Percentiles rank a stretch among this genome's conserved stretches.
phyloP scores from a whole-genome alignment of 2,888 invertebrate genomes.

The Tachina lurida region DNA sequence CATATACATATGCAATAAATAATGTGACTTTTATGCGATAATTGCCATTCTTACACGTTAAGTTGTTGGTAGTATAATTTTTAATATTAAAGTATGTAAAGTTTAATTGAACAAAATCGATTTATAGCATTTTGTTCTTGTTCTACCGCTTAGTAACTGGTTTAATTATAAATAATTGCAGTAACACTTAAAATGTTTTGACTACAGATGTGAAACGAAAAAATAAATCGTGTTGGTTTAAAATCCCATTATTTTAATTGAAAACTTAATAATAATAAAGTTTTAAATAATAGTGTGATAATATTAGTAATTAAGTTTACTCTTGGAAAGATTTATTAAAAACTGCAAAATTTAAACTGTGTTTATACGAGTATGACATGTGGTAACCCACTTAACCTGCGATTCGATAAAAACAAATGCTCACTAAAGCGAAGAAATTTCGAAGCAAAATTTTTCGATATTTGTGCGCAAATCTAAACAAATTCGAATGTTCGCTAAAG shows the following conservation, averaged over 20 bases:
- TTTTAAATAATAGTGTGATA: neutral
- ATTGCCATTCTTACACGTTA: constrained; percentile 14
- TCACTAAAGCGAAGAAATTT: too few relatives aligned
- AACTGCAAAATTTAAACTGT: neutral
- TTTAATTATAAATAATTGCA: constrained; percentile 45
- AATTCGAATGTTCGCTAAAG: too few relatives aligned
- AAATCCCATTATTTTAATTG: constrained; percentile 34
- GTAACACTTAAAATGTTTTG: constrained; percentile 3
- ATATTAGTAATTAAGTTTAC: neutral
- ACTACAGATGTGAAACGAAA: neutral
- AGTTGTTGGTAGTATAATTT: neutral
- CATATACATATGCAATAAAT: neutral
- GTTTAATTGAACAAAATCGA: constrained; percentile 35
- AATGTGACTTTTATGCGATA: constrained; percentile 35
- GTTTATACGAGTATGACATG: neutral
- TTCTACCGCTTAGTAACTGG: constrained; percentile 58
- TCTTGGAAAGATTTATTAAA: neutral
- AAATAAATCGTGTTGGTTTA: constrained; percentile 31
- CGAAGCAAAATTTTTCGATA: too few relatives aligned
- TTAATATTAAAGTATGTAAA: constrained; percentile 2
- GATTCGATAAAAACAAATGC: too few relatives aligned
- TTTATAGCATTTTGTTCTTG: constrained; percentile 27
- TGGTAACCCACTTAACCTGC: too few relatives aligned
- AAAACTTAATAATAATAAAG: neutral
- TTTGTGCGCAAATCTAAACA: too few relatives aligned